These are phyloP conservation scores for Doryteuthis pealeii DNA, from an alignment of 1,140 invertebrate genomes.

Conservation along the genomic window DNA sequence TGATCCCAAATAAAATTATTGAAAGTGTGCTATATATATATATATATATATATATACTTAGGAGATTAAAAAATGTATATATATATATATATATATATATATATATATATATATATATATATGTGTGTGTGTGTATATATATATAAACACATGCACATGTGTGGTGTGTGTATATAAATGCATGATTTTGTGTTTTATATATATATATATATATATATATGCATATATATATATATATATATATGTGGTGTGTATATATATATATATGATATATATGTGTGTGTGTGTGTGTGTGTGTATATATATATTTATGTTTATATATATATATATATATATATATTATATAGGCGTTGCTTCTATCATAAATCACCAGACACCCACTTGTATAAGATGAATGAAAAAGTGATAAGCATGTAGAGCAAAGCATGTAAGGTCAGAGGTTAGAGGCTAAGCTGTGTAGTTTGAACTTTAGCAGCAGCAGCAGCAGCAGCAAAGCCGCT, in stretches of 20 bases:
- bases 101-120: not conserved
- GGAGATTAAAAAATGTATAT: not conserved
- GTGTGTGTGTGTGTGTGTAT: not conserved
- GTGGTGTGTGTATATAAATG: not conserved
- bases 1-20: no score
- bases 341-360: not conserved
- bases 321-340: not conserved
- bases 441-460: no score
- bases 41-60: not conserved
- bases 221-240: not conserved
- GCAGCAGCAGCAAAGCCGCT: no score
- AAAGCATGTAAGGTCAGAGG: no score
- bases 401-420: no score
- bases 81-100: not conserved
- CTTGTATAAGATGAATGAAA: no score
- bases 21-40: not conserved
- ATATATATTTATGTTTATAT: not conserved
- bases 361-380: no score
- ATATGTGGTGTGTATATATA: not conserved
- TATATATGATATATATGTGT: not conserved
- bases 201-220: not conserved
- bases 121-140: not conserved
- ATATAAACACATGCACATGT: not conserved
- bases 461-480: no score
- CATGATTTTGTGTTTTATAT: not conserved